Evolutionary conservation across 2,888 invertebrate species (phyloP), one percentile per base, ranked within the genome.

Genomic region (Hetaerina titia): DNA sequence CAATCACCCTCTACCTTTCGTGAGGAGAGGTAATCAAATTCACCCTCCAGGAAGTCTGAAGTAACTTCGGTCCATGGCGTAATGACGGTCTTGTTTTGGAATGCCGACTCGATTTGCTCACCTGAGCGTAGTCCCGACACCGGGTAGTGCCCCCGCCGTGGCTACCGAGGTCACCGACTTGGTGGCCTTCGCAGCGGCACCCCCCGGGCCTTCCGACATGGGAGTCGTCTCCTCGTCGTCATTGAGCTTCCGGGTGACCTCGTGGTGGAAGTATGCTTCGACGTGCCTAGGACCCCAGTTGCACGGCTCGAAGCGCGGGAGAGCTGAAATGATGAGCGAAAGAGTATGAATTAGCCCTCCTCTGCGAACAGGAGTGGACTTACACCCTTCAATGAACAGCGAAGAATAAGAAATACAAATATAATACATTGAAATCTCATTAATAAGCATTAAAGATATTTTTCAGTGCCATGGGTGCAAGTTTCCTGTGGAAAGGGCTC

Each of bases 221-320:
- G 63, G 90, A 8, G 94, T 94, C 22, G 69, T 95, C 58, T 94
- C 94, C 5, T 90, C 95, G 17, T 94, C 95, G 17, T 95, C 94
- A 9, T 95, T 95, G 31, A 74, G 69, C n/a, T 60, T 90, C 31
- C 95, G 95, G 57, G 90, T 63, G 9, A 95, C 95, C 25, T 95
- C 95, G 22, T 95, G 95, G 94, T 95, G 95, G 89, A 95, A 95
- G 95, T 95, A 95, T 13, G 90, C 89, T 63, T 95, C 95, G 2
- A 95, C 95, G 57, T 95, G 95, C 1, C 95, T 95, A 8, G 95
- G 92, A 11, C 95, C 95, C 95, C 95, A 95, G 11, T 95, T 95
- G 94, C 95, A 95, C n/a, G 64, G 92, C 45, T 95, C 95, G 94
- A 95, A 95, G 92, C 94, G 95, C 31, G 94, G 94, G n/a, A 92